Base-by-base conservation (phyloP, 2,888 invertebrate genomes). In the Dusona sp. region DNA sequence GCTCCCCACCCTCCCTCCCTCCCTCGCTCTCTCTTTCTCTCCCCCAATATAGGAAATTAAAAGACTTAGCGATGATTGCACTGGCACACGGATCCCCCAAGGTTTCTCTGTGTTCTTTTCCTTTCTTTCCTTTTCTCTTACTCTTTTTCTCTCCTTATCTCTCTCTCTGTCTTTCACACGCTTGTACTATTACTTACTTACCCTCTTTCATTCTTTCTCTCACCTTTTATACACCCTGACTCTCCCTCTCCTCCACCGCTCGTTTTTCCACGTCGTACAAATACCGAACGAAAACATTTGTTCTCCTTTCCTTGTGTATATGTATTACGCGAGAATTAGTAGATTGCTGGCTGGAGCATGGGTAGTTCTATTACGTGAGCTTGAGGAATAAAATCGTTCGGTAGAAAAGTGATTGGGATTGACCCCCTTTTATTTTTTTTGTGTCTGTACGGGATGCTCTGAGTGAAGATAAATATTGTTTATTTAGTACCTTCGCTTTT, bases 31-130 rank as follows among this genome's bases (percentile, higher is more conserved):
- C 87, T 81, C 84, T 83, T 87, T 86, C 61, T 61, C 88, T 87
- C 75, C 89, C 88, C 88, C 92, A 91, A 93, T 94, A 94, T 94
- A 94, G 93, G 94, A 94, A 94, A 94, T 94, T 94, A 94, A 94
- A 94, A 94, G 94, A 94, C 92, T 92, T 91, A 91, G 91, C 93
- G 93, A 94, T 94, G 93, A 94, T 94, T 93, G 93, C 92, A 88
- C 90, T 87, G 89, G 88, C 89, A 89, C 89, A 86, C 87, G 84
- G 87, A 87, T 85, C 72, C 77, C 70, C 82, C 57, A 54, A 65
- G 72, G 67, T 83, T 78, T 79, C 64, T 65, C 25, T 67, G 73
- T 81, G 48, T 77, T 25, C 61, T 61, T 79, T 29, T 19, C 48
- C 79, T 38, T 70, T 33, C n/a, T 75, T 65, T 73, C 22, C 75